These are phyloP conservation scores for Perizoma affinitatum DNA, from an alignment of 2,888 invertebrate species.

Conservation along the genomic window DNA sequence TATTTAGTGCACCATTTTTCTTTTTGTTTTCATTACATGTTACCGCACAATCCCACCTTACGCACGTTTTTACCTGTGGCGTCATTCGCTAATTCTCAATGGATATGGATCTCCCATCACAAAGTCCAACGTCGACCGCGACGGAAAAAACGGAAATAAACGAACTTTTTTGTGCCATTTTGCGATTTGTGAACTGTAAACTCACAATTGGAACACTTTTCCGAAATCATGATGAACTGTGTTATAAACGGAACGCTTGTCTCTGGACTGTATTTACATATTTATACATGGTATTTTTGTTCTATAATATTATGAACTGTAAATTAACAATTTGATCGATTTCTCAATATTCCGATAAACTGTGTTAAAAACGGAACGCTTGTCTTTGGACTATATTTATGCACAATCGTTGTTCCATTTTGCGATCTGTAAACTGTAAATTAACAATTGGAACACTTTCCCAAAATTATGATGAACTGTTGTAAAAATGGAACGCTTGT, in stretches of 20 bases:
- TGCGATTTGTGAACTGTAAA: slow-evolving; percentile 21
- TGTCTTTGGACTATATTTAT: no score
- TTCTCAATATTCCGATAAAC: no score
- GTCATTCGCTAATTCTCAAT: slow-evolving; percentile 62
- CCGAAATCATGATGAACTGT: not conserved
- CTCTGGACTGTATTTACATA: no score
- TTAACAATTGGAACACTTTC: slow-evolving; percentile 32
- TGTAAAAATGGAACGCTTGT: no score
- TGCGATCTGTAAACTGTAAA: slow-evolving; percentile 21
- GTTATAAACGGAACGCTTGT: no score
- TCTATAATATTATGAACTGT: no score
- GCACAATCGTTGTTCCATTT: slow-evolving; percentile 26
- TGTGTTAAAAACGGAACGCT: no score
- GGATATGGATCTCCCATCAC: slow-evolving; percentile 76
- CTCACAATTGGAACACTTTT: slow-evolving; percentile 32
- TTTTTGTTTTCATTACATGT: slow-evolving; percentile 83
- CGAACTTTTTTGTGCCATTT: slow-evolving; percentile 35
- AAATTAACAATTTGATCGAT: no score
- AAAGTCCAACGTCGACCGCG: slow-evolving; percentile 83
- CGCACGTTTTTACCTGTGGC: slow-evolving; percentile 66
- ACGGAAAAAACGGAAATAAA: slow-evolving; percentile 83
- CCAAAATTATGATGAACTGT: not conserved
- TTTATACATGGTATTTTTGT: no score
- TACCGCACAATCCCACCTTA: slow-evolving; percentile 80
- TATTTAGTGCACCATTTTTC: slow-evolving; percentile 83